Base-by-base conservation (phyloP, 2,113 vertebrate species). In the Trichechus manatus region DNA sequence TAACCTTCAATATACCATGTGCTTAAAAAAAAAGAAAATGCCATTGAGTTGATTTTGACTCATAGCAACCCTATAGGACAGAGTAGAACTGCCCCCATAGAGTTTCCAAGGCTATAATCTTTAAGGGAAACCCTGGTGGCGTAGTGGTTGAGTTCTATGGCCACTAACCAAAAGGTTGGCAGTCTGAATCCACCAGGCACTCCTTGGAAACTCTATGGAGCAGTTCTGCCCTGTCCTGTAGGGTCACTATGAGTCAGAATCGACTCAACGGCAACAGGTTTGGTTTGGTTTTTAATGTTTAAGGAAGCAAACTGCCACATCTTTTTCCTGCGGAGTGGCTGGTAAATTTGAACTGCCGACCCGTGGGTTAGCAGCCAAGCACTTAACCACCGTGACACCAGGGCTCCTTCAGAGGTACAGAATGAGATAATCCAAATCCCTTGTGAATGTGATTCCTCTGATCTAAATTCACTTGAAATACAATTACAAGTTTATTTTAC, bases 401-500 rank as follows among this genome's bases (percentile, higher is more conserved):
- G 36, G 39, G 70, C 31, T n/a, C 33, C 8, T 94, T 59, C 20
- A 29, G 31, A 82, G 77, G 11, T 89, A 87, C 92, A 44, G 74
- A 84, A 56, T 53, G 5, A 89, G 25, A 87, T 81, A 77, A 42
- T 95, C 59, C 64, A 95, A 9, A 78, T 90, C 44, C 44, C 44
- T 82, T 90, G 59, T n/a, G 64, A 95, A 87, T 42, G 19, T 44
- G 2, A 79, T 44, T 66, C 23, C 64, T 93, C 78, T 74, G 23
- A 6, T 39, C 36, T 22, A 39, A 72, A 92, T 92, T 92, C 39
- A 74, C 80, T 82, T 96, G 84, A 95, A 94, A 93, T 85, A 81
- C 4, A 81, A 90, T 91, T 96, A 64, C 70, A 93, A 72, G 23
- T 95, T 90, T 94, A 63, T 96, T 97, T 96, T 93, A 74, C 44